Conservation (phyloP, 2,888 invertebrate species). For the Neoscelio sp. region DNA sequence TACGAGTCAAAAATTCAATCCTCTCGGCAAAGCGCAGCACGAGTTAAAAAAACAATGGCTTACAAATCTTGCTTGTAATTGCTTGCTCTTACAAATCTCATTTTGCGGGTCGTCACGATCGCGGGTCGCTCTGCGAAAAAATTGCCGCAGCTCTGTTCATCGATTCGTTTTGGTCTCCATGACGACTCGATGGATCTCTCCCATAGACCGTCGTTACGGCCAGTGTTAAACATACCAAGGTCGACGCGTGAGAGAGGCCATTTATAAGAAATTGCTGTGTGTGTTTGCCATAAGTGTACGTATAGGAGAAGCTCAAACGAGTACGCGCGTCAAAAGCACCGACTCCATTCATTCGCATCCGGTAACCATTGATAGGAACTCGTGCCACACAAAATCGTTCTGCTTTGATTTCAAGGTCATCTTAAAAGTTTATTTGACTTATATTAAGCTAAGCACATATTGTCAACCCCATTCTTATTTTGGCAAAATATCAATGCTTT, state of each 20-base stretch:
- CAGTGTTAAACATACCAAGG: slow-evolving; percentile 71
- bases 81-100: slow-evolving; percentile 70
- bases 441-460: slow-evolving; percentile 28
- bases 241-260: slow-evolving; percentile 71
- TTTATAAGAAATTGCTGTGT: slow-evolving; percentile 73
- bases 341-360: slow-evolving; percentile 75
- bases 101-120: slow-evolving; percentile 70
- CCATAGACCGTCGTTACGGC: slow-evolving; percentile 74
- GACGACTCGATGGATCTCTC: slow-evolving; percentile 76
- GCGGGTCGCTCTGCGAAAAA: slow-evolving; percentile 67
- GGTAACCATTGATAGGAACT: slow-evolving; percentile 73
- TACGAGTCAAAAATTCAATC: slow-evolving; percentile 69
- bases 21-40: slow-evolving; percentile 58
- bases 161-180: slow-evolving; percentile 75
- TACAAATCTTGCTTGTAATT: slow-evolving; percentile 70
- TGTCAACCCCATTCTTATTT: slow-evolving; percentile 22
- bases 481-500: slow-evolving; percentile 38
- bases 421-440: slow-evolving; percentile 44
- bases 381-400: slow-evolving; percentile 68
- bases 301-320: slow-evolving; percentile 62
- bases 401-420: slow-evolving; percentile 72
- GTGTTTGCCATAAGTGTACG: slow-evolving; percentile 63
- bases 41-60: slow-evolving; percentile 68
- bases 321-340: slow-evolving; percentile 71
- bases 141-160: slow-evolving; percentile 69